Conservation (phyloP, 2,797 vertebrate genomes). For the Ctenosaura bakeri region DNA sequence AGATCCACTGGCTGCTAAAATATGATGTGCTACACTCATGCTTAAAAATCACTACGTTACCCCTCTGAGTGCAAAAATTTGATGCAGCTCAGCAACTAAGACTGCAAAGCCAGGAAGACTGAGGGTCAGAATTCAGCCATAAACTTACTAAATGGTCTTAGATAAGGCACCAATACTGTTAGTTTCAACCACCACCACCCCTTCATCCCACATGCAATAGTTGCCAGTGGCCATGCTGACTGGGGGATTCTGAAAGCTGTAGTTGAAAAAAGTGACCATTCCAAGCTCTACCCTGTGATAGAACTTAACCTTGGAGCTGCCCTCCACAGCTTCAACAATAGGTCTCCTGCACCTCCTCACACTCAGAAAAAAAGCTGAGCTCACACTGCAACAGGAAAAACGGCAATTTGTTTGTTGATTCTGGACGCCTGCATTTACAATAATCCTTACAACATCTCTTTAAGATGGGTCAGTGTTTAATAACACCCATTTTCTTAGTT, state of each 20-base stretch:
- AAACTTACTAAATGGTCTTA: neutral
- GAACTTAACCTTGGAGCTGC: no score
- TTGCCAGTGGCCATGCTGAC: no score
- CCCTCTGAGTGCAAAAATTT: neutral
- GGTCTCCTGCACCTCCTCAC: neutral
- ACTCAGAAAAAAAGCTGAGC: neutral
- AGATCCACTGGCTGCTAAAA: neutral
- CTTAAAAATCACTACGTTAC: neutral
- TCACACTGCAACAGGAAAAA: neutral
- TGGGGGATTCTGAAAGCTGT: no score
- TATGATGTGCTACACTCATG: neutral
- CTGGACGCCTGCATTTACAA: neutral
- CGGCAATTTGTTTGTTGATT: neutral
- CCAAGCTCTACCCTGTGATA: neutral
- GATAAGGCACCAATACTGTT: neutral
- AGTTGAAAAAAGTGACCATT: neutral
- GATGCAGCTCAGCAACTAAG: neutral
- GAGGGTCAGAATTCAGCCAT: neutral
- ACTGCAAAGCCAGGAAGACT: neutral
- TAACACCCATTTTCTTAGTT: neutral
- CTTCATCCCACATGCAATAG: neutral
- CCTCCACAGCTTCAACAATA: neutral
- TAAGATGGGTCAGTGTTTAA: neutral
- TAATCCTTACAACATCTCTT: neutral
- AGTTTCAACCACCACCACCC: neutral